These are phyloP conservation scores for Micromesistius poutassou DNA, from an alignment of 2,797 vertebrate species.

Conservation along the genomic window DNA sequence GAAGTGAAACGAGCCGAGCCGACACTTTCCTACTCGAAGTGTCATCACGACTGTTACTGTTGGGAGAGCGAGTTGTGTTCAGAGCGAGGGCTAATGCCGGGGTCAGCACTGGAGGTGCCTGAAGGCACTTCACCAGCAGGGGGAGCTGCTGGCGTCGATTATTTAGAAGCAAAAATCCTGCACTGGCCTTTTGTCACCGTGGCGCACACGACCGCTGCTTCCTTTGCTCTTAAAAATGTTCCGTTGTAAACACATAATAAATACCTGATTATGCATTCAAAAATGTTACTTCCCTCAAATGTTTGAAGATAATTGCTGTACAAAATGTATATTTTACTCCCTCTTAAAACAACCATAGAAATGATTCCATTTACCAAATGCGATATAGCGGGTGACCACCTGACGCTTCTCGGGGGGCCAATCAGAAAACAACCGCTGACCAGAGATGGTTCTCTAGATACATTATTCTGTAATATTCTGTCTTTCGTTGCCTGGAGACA, in stretches of 20 bases:
- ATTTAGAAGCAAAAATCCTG: neutral
- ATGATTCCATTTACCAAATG: neutral
- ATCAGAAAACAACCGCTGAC: neutral
- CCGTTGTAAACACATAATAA: neutral
- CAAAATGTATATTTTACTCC: neutral
- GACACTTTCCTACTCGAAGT: neutral
- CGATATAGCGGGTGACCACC: neutral
- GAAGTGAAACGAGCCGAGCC: neutral
- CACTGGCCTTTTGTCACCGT: neutral
- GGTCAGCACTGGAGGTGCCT: neutral
- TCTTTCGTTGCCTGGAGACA: neutral
- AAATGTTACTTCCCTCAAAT: neutral
- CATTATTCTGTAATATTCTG: neutral
- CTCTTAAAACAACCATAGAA: neutral
- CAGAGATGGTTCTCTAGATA: neutral
- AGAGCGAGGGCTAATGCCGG: neutral
- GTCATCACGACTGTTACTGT: neutral
- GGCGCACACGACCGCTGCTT: neutral
- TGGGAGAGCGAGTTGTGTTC: neutral
- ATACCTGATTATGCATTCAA: slow-evolving; percentile 2
- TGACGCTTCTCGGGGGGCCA: neutral
- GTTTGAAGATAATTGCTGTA: neutral
- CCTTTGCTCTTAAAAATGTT: neutral
- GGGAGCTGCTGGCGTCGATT: neutral
- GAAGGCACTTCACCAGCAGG: neutral